Percentiles rank a stretch among this genome's conserved stretches.
phyloP scores from a whole-genome alignment of 2,113 vertebrate genomes.

The Myotis davidii region DNA sequence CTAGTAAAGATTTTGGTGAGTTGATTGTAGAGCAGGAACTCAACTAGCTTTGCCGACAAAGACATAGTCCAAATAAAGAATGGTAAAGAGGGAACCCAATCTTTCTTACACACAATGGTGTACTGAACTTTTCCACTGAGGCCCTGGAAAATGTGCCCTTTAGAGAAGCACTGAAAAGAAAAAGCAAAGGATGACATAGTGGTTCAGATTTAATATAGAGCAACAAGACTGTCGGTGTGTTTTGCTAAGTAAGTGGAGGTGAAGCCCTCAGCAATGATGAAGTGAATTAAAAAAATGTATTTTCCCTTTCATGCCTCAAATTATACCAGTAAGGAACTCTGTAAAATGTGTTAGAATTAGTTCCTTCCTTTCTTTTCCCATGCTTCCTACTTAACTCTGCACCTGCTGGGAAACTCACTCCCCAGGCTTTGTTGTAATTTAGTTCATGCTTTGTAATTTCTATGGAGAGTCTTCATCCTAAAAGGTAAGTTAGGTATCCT shows the following conservation, averaged over 20 bases:
- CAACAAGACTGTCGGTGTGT: background rate
- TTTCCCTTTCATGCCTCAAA: background rate
- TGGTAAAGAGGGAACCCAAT: background rate
- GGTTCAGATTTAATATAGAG: background rate
- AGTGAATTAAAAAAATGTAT: conserved; percentile 27
- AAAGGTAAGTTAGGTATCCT: background rate
- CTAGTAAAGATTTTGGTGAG: background rate
- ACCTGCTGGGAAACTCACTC: background rate
- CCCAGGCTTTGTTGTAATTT: background rate
- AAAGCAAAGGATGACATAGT: background rate
- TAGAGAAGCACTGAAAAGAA: conserved; percentile 54
- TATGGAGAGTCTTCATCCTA: background rate
- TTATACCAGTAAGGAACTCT: background rate
- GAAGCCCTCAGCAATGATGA: background rate
- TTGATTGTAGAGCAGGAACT: background rate
- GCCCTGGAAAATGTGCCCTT: conserved; percentile 30
- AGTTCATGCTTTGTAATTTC: background rate
- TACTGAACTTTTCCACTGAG: background rate
- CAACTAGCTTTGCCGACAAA: background rate
- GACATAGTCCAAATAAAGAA: background rate
- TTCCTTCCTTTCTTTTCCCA: background rate
- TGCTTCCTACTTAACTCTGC: background rate
- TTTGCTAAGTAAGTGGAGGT: background rate
- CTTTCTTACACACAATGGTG: background rate
- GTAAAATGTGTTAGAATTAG: background rate